Evolutionary conservation across 2,888 invertebrate species (phyloP), one percentile per base, ranked within the genome.

Genomic region (Hypolimnas misippus): DNA sequence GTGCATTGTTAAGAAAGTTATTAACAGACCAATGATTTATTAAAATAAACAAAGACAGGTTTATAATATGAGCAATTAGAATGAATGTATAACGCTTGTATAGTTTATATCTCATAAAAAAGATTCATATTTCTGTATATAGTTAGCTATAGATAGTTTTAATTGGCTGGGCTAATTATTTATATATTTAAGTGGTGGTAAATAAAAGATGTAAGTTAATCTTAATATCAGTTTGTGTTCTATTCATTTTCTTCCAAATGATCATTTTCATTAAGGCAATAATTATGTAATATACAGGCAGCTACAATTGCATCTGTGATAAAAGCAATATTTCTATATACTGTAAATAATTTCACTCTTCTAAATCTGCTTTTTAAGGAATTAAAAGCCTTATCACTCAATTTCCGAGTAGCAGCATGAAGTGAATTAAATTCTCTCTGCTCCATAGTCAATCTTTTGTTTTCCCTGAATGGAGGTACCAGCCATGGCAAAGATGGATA

Each of bases 221-320:
- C 21, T 21, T n/a, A 0, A 29, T 12, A 46, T 46, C 12, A 21
- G 10, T 46, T 49, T 29, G 8, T 58, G 53, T 54, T 25, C 62
- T 60, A 72, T 52, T 75, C 70, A 66, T 73, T 69, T 63, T 77
- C 77, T 61, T 80, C 78, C 60, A 83, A 68, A 62, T 77, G 68
- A 61, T 84, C 84, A 79, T 82, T 81, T 76, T 86, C 85, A 72
- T 73, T 72, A 14, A 84, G 70, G 69, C 85, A 86, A 72, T 83
- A 85, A 69, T 86, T 86, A 66, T 86, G 85, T 65, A 86, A 75
- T 66, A 86, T 82, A 69, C 86, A 86, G 59, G 86, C 83, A 55
- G 85, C 85, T 49, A 84, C 84, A 70, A 84, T 73, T 62, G 83
- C 79, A 60, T 86, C 85, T 58, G 82, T 84, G 59, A 86, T 84